These are phyloP conservation scores for Unio delphinus DNA, from an alignment of 2,888 invertebrate species.

Conservation along the genomic window DNA sequence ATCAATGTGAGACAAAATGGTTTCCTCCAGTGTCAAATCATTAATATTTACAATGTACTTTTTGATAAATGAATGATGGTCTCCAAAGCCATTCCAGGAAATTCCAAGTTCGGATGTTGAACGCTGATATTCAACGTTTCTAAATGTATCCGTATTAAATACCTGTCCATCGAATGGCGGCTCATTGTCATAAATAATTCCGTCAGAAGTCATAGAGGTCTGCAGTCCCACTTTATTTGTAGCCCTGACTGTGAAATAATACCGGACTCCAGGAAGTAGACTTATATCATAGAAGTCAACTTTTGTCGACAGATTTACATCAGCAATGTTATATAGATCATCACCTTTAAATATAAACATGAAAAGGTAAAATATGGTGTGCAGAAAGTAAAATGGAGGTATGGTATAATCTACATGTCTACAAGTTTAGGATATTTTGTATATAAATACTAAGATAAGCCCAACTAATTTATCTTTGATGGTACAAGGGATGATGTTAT, in stretches of 20 bases:
- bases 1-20: conserved; percentile 2
- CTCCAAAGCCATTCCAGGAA: conserved; percentile 45
- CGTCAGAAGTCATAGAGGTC: conserved; percentile 27
- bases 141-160: conserved; percentile 23
- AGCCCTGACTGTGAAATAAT: conserved; percentile 32
- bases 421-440: no score
- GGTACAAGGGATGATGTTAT: no score
- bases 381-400: no score
- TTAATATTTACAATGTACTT: conserved; percentile 17
- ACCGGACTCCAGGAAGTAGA: conserved; percentile 28
- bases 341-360: conserved; percentile 8
- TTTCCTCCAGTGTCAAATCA: neutral
- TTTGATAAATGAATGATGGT: conserved; percentile 26
- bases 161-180: conserved; percentile 31
- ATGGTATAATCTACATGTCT: no score
- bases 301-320: conserved; percentile 14
- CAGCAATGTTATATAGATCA: conserved; percentile 10
- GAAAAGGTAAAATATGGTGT: no score
- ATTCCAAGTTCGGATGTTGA: conserved; percentile 8
- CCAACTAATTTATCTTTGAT: no score
- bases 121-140: conserved; percentile 18
- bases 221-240: conserved; percentile 27
- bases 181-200: conserved; percentile 31
- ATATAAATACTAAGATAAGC: no score
- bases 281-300: conserved; percentile 4